A percentile compares a stretch with the other conserved stretches of the same genome.
These are phyloP conservation scores for Porites divaricata DNA, from an alignment of 92 coral and sea anemone genomes.

Conservation along the genomic window DNA sequence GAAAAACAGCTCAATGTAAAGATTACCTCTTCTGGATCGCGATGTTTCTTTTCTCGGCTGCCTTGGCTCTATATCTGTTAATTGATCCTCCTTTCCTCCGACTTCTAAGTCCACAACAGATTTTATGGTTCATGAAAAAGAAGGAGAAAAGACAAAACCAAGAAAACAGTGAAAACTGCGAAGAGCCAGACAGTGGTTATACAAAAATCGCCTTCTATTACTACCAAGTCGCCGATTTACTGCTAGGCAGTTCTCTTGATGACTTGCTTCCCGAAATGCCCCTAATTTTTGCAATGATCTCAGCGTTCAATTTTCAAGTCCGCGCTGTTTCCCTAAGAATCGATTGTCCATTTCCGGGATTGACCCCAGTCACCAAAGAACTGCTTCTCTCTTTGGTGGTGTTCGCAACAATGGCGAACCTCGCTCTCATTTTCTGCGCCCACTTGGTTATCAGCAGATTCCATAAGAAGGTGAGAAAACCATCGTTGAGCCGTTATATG, in stretches of 20 bases:
- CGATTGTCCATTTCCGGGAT: slow-evolving; percentile 70
- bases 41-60: not conserved
- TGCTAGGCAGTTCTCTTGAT: slow-evolving; percentile 14
- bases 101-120: slow-evolving; percentile 5
- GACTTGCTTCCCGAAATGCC: slow-evolving; percentile 22
- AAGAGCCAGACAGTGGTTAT: slow-evolving; percentile 38
- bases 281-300: slow-evolving; percentile 12
- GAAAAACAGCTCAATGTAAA: slow-evolving; percentile 17
- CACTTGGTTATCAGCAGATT: slow-evolving; percentile 35
- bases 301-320: slow-evolving; percentile 50
- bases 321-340: slow-evolving; percentile 16
- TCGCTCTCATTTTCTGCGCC: slow-evolving; percentile 38
- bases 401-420: slow-evolving; percentile 47
- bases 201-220: slow-evolving; percentile 54
- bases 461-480: slow-evolving; percentile 31
- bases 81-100: slow-evolving; percentile 45
- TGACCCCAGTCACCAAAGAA: slow-evolving; percentile 71
- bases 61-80: slow-evolving; percentile 43
- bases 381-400: slow-evolving; percentile 55
- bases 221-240: slow-evolving; percentile 57
- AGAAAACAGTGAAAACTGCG: not conserved
- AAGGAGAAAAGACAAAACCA: not conserved
- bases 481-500: slow-evolving; percentile 33
- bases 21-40: slow-evolving; percentile 54
- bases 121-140: slow-evolving; percentile 52